Evolutionary conservation across 2,797 vertebrate species (phyloP), one percentile per base, ranked within the genome.

Genomic region (Orestias chungarensis): DNA sequence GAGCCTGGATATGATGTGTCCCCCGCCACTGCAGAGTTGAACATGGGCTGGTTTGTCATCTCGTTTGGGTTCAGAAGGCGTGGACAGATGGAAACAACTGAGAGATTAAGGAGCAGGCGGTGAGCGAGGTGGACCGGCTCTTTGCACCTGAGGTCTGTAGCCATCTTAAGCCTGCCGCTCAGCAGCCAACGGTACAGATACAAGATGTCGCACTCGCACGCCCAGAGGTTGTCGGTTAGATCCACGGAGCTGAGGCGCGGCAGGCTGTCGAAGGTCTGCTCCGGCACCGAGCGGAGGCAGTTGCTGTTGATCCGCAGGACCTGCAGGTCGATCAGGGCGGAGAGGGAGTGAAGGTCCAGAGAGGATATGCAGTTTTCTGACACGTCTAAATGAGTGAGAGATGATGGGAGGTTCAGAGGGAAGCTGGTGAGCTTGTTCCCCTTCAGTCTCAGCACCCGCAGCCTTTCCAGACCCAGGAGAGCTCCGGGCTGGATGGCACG

Each of bases 281-380:
- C 93, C 0, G 94, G 93, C 66, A 95, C 91, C 0, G 93, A 93
- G 9, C 88, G 92, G 55, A 95, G 86, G 74, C 94, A 94, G 88
- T 95, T 95, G 79, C 93, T 93, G 90, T 94, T 94, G 82, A 95
- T 93, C 68, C 93, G 94, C 46, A 95, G 83, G 35, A 93, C 90
- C 82, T 94, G 93, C 69, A 95, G 86, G 86, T 95, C 94, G 73
- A 93, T 84, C 73, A 95, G 75, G 0, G 85, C 33, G 7, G 91
- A 88, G 77, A 95, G 77, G 0, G 94, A 94, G 25, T 80, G 74
- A 64, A 91, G 78, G 73, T 94, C 90, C 80, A 95, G 80, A 29
- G 83, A 75, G 1, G 90, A 91, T 80, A 95, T 94, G 83, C 94
- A 95, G 89, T 95, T 95, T 20, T 72, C 87, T 0, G 95, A 95